A percentile compares a stretch with the other conserved stretches of the same genome.
phyloP scores from a whole-genome alignment of 2,888 invertebrate genomes.

The Caenorhabditis plicata region DNA sequence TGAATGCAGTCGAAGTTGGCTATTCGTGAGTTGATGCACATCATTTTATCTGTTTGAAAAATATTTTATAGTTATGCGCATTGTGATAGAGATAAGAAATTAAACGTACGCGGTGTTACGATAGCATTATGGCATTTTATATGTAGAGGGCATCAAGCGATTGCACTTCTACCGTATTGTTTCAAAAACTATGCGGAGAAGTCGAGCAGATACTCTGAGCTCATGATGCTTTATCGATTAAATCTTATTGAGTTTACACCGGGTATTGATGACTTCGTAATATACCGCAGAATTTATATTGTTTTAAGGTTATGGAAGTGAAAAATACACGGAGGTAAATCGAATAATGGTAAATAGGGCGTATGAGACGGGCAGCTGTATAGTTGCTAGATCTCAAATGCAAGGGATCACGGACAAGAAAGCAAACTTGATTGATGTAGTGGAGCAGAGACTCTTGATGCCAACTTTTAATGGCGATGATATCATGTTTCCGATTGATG shows the following conservation, averaged over 20 bases:
- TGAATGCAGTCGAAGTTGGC: conserved; percentile 52
- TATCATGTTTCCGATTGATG: conserved; percentile 56
- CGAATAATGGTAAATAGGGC: conserved; percentile 50
- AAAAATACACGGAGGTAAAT: conserved; percentile 54
- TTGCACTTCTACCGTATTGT: conserved; percentile 51
- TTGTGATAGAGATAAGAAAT: conserved; percentile 44
- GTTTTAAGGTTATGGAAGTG: conserved; percentile 45
- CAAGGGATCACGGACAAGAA: conserved; percentile 48
- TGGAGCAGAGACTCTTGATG: conserved; percentile 50
- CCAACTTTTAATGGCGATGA: conserved; percentile 55
- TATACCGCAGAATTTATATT: not conserved
- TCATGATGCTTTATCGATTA: conserved; percentile 43
- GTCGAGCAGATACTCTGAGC: conserved; percentile 39
- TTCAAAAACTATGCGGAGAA: conserved; percentile 52
- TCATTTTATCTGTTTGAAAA: not conserved
- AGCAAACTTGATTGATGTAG: conserved; percentile 35
- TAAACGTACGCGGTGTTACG: conserved; percentile 48
- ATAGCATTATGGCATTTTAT: conserved; percentile 54
- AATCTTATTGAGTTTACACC: conserved; percentile 54
- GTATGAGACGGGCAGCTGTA: conserved; percentile 47
- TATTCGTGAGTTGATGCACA: conserved; percentile 39
- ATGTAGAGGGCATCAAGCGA: conserved; percentile 48
- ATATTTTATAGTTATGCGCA: conserved; percentile 23
- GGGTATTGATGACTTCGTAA: not conserved
- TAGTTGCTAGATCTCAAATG: conserved; percentile 50